phyloP scores from a whole-genome alignment of 1,140 invertebrate genomes.

The Apocrypta bakeri region DNA sequence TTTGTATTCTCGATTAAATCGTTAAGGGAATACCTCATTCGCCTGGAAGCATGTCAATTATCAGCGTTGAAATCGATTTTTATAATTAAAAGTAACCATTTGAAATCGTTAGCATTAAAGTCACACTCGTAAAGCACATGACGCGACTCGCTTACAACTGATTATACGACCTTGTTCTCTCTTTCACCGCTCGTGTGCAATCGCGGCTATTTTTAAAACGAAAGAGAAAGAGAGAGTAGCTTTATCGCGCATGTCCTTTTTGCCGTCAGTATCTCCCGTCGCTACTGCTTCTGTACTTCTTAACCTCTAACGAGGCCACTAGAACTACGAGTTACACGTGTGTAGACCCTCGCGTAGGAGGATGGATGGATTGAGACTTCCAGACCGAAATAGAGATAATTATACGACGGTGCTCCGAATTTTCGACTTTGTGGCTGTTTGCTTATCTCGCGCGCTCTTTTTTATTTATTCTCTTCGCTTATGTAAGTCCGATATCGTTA shows the following conservation, averaged over 20 bases:
- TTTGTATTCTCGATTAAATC: too few relatives aligned
- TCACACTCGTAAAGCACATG: slow-evolving; percentile 7
- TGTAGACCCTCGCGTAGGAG: not conserved
- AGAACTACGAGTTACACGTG: not conserved
- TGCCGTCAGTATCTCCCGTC: not conserved
- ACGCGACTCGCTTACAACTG: slow-evolving; percentile 17
- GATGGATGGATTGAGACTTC: not conserved
- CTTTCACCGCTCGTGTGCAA: not conserved
- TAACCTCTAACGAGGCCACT: slow-evolving; percentile 22
- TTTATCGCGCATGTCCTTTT: slow-evolving; percentile 15
- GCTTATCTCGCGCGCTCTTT: not conserved
- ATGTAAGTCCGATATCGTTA: too few relatives aligned
- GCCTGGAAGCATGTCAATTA: too few relatives aligned
- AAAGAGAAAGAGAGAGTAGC: not conserved
- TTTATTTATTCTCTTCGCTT: not conserved
- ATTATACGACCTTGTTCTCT: slow-evolving; percentile 29
- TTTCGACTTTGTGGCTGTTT: not conserved
- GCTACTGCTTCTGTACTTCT: not conserved
- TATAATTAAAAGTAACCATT: too few relatives aligned
- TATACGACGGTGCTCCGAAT: not conserved
- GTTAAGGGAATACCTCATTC: too few relatives aligned
- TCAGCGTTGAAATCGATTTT: too few relatives aligned
- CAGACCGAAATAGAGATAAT: slow-evolving; percentile 1
- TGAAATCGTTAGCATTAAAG: slow-evolving; percentile 14
- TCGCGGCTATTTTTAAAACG: slow-evolving; percentile 25